These are phyloP conservation scores for Gobiocypris rarus DNA, from an alignment of 2,113 vertebrate species.

Conservation along the genomic window DNA sequence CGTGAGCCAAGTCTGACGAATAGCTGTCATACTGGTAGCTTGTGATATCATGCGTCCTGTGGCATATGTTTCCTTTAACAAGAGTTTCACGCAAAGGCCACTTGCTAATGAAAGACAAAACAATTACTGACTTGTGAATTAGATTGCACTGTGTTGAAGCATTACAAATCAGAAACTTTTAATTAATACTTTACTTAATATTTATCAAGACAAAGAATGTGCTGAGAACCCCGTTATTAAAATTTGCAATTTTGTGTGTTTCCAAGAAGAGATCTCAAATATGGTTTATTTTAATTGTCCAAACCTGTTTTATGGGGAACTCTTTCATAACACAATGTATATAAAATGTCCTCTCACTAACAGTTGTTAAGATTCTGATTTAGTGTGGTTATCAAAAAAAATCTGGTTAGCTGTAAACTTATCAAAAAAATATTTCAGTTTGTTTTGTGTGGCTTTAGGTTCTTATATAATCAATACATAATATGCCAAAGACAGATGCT, in stretches of 20 bases:
- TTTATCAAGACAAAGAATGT: background rate
- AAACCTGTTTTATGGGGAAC: no score
- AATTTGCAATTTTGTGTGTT: no score
- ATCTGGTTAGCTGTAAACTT: no score
- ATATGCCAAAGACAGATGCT: no score
- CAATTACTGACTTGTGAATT: background rate
- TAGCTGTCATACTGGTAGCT: conserved; percentile 52
- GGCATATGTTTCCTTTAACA: conserved; percentile 41
- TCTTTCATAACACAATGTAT: no score
- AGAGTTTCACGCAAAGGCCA: conserved; percentile 20
- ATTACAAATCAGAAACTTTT: background rate
- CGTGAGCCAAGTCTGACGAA: conserved; percentile 61
- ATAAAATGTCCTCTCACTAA: no score
- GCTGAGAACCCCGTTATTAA: background rate
- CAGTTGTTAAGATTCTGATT: no score
- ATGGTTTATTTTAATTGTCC: no score
- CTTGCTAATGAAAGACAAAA: conserved; percentile 39
- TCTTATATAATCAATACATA: no score
- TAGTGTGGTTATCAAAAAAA: no score
- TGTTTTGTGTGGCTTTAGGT: no score
- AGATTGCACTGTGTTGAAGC: background rate
- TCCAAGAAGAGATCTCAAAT: background rate
- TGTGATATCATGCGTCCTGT: conserved; percentile 31
- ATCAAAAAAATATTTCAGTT: no score
- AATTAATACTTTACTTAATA: background rate